Percentiles rank a stretch among this genome's conserved stretches.
Conservation (phyloP, 35 echinoderm and acorn worm species). For the Ophioderma brevispina region DNA sequence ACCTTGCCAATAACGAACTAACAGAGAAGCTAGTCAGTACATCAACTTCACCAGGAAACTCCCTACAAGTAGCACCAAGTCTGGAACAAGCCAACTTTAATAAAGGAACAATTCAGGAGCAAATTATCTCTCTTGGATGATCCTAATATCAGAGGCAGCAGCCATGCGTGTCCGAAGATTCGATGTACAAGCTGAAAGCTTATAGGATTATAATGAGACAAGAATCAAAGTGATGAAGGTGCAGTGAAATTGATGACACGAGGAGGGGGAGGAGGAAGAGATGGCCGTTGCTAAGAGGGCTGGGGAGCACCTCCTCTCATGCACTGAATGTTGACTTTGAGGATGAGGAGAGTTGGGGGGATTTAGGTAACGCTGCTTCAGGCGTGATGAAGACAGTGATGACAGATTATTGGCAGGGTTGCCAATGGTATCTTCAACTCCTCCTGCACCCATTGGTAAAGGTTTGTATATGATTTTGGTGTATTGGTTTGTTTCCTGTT, state of each 20-base stretch:
- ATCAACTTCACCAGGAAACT: too few relatives aligned
- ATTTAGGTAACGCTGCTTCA: slow-evolving; percentile 62
- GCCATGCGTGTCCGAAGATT: neutral
- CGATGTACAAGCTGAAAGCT: neutral
- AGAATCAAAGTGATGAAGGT: neutral
- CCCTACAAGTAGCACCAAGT: too few relatives aligned
- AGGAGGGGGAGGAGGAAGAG: slow-evolving; percentile 34
- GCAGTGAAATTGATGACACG: neutral
- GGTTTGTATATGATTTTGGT: slow-evolving; percentile 18
- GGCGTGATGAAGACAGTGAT: slow-evolving; percentile 56
- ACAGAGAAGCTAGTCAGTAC: too few relatives aligned
- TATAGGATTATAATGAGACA: too few relatives aligned
- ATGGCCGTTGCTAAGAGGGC: neutral
- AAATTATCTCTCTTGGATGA: too few relatives aligned
- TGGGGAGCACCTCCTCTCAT: slow-evolving; percentile 20
- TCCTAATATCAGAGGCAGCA: neutral
- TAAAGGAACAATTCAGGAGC: too few relatives aligned
- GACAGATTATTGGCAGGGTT: slow-evolving; percentile 78
- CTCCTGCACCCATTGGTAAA: slow-evolving; percentile 13
- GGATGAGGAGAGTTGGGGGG: slow-evolving; percentile 97
- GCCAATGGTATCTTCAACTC: slow-evolving; percentile 61
- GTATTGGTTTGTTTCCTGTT: too few relatives aligned
- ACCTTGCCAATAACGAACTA: too few relatives aligned
- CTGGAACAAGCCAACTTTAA: too few relatives aligned
- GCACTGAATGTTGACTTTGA: slow-evolving; percentile 79